Base-by-base conservation (phyloP, 2,888 invertebrate genomes). In the Herminia tarsipennalis region DNA sequence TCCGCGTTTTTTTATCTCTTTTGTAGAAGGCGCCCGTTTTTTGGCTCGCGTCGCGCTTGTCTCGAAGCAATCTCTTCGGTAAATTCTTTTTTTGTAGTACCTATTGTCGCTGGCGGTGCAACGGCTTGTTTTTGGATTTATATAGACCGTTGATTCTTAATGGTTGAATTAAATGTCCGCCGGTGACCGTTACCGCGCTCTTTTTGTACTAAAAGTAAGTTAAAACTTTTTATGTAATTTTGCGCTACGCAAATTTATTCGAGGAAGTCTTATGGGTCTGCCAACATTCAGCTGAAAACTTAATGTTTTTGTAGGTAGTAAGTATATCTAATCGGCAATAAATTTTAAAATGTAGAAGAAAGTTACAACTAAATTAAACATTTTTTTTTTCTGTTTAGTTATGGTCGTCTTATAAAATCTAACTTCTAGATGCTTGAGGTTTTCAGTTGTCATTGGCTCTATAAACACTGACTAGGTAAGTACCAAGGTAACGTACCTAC, bases 81-180 rank as follows among this genome's bases (percentile, higher is more conserved):
- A 71, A 69, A 74, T 79, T 75, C 70, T 63, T 39, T 76, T 74
- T 74, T 70, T 64, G 36, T 55, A 53, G 65, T 64, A 59, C 58
- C 73, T 73, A 75, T 84, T 85, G 82, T 86, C 57, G 60, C 52
- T 66, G 58, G 72, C 72, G 71, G 63, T 66, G 63, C 71, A 68
- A 65, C 56, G 63, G 54, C 73, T 80, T 74, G 78, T 78, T 80
- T 80, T 78, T 76, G 53, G 70, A 72, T 74, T 75, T 76, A 67
- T 74, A 64, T 71, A 69, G 65, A 78, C 83, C 81, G 80, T 76
- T 83, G 69, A 68, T 74, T 78, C 70, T 72, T 70, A 74, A 72
- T 78, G 70, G 75, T 76, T 61, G 68, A 78, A 76, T 83, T 76
- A 75, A 77, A 73, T 67, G 69, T 57, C 63, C 56, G 66, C 50